phyloP scores from a whole-genome alignment of 2,797 vertebrate species.

The Loris lydekkerianus region DNA sequence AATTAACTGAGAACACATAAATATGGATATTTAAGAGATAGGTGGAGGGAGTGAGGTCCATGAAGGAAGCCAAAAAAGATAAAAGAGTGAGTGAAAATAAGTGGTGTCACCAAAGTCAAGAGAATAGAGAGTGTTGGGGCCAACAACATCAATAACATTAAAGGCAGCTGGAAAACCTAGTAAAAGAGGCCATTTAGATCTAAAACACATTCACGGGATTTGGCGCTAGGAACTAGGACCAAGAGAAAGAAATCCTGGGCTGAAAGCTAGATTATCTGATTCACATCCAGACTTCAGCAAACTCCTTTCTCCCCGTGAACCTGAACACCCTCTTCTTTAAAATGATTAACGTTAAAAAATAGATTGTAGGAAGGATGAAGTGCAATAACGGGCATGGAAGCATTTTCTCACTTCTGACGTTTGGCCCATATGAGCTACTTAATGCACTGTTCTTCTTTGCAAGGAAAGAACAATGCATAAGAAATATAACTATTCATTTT shows the following conservation, averaged over 20 bases:
- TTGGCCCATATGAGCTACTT: neutral
- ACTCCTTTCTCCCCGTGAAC: neutral
- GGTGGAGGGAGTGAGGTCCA: neutral
- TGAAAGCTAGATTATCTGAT: neutral
- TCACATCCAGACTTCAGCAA: neutral
- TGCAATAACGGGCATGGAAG: neutral
- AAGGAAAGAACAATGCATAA: neutral
- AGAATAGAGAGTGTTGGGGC: neutral
- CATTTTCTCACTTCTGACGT: neutral
- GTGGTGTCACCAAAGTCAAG: neutral
- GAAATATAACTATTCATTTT: neutral
- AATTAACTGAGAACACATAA: constrained; percentile 39
- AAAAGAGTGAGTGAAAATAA: constrained; percentile 48
- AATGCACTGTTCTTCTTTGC: neutral
- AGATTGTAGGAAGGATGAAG: neutral
- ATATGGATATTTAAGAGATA: constrained; percentile 45
- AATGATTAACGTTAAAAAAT: neutral
- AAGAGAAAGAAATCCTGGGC: neutral
- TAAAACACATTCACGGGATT: constrained; percentile 23
- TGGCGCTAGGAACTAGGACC: neutral
- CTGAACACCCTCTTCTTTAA: neutral
- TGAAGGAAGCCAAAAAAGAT: constrained; percentile 8
- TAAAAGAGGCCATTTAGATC: constrained; percentile 44
- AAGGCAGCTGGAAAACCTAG: neutral
- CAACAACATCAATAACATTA: neutral